A percentile compares a stretch with the other conserved stretches of the same genome.
Conservation (phyloP, 2,797 vertebrate species). For the Hypotaenidia philippensis region DNA sequence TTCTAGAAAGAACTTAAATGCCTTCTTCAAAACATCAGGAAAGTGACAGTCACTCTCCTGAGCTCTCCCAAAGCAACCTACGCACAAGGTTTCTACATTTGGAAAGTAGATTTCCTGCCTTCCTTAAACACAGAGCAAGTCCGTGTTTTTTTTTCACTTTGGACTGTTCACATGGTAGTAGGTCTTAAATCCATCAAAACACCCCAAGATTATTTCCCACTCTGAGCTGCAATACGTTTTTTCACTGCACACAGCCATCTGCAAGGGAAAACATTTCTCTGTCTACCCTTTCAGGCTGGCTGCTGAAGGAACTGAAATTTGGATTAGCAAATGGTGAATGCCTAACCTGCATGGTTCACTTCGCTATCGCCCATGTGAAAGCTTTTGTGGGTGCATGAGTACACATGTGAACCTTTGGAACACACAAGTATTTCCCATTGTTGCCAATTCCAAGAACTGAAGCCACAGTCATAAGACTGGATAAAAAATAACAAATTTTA, state of each 20-base stretch:
- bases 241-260: background rate
- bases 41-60: background rate
- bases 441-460: background rate
- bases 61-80: background rate
- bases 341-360: background rate
- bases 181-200: background rate
- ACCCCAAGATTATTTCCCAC: background rate
- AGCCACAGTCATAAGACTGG: background rate
- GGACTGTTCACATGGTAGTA: background rate
- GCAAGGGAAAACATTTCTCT: background rate
- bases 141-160: background rate
- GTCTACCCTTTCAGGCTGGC: background rate
- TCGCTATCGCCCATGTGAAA: background rate
- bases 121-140: background rate
- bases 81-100: background rate
- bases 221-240: background rate
- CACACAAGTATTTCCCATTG: background rate
- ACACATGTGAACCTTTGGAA: fast-evolving
- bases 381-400: background rate
- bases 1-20: background rate
- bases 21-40: slow-evolving; percentile 12
- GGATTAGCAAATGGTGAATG: background rate
- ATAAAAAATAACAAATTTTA: background rate
- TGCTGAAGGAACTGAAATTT: background rate
- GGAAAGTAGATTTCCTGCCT: background rate